A percentile compares a stretch with the other conserved stretches of the same genome.
Conservation (phyloP, 2,113 vertebrate species). For the Charina bottae region DNA sequence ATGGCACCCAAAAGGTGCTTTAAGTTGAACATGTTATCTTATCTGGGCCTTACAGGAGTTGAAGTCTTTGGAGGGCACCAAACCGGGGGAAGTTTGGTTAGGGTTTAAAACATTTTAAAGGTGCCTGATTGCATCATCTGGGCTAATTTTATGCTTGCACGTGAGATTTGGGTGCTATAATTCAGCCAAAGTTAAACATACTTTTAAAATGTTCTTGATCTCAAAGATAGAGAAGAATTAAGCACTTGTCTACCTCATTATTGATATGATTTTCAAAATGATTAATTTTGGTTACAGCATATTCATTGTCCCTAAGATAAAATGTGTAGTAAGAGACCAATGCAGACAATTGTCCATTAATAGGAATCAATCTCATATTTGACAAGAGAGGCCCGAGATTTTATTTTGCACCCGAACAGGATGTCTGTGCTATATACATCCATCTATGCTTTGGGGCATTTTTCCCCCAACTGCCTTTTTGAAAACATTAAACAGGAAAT, state of each 20-base stretch:
- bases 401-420: constrained; percentile 47
- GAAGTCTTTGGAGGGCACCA: background rate
- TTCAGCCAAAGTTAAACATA: background rate
- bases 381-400: constrained; percentile 10
- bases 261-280: background rate
- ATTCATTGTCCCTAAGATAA: constrained; percentile 5
- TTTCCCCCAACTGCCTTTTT: constrained; percentile 68
- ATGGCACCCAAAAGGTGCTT: background rate
- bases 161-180: background rate
- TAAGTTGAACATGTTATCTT: background rate
- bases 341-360: background rate
- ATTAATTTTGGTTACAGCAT: background rate
- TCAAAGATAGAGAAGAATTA: background rate
- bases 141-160: background rate
- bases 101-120: background rate
- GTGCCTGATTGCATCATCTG: background rate
- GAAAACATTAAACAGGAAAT: constrained; percentile 81
- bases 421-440: constrained; percentile 57
- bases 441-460: constrained; percentile 64
- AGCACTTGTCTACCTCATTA: background rate
- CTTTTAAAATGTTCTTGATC: background rate
- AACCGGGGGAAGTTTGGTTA: background rate
- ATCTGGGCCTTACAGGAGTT: background rate
- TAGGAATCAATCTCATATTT: constrained; percentile 13
- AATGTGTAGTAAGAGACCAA: background rate